Evolutionary conservation across 2,888 invertebrate species (phyloP), one percentile per base, ranked within the genome.

Genomic region (Cheiracanthium punctorium): DNA sequence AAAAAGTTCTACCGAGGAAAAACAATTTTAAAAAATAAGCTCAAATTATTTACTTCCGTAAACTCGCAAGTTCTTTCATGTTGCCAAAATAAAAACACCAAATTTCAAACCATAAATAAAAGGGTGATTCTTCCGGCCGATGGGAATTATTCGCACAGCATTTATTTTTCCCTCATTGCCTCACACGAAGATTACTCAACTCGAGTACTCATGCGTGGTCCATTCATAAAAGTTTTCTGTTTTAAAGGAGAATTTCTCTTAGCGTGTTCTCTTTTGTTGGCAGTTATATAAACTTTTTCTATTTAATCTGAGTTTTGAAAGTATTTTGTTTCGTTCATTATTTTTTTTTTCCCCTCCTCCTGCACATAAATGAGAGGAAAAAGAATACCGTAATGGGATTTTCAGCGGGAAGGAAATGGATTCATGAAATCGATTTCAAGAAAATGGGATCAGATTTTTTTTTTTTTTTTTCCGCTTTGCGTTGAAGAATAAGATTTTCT

Each of bases 101-200:
- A 14, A 48, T 48, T 48, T 48, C 17, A n/a, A n/a, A 7, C 48
- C 48, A 48, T 48, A 48, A 48, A 48, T 48, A 48, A 48, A 48
- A 48, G 14, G 17, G 2, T 17, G 2, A 2, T 24, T 24, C 12
- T 58, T 24, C 58, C 58, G 24, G n/a, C 24, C 20, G 24, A 58
- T 58, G 58, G 24, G 58, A 58, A 58, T 58, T 58, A 58, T 58
- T 58, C 58, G 24, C 58, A 58, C 58, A 24, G 24, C 58, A 58
- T 58, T 58, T 58, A 24, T 58, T 58, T n/a, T 58, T 58, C 58
- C 58, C 58, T 58, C 12, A 24, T 58, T 20, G 58, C 58, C 58
- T 58, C 24, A 58, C 8, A 17, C 24, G 24, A 58, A 24, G 24
- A 58, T 24, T 58, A 24, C 24, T 58, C 58, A 58, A 58, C 58